A percentile compares a stretch with the other conserved stretches of the same genome.
These are phyloP conservation scores for Melanophora roralis DNA, from an alignment of 2,888 invertebrate species.

Conservation along the genomic window DNA sequence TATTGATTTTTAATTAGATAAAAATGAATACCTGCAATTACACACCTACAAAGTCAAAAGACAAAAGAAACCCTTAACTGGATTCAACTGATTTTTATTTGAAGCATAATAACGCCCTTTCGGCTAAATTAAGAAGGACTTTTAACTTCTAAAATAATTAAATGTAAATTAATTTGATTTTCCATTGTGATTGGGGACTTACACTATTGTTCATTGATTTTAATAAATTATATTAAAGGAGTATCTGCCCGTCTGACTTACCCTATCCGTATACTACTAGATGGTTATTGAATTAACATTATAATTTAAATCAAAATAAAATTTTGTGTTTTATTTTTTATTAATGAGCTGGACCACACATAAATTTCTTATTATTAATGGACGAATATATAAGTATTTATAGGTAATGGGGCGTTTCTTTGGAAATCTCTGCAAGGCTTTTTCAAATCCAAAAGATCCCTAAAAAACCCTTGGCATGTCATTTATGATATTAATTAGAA, in stretches of 20 bases:
- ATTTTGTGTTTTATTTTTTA: background rate
- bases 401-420: too few relatives aligned
- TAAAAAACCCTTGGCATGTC: too few relatives aligned
- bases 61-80: background rate
- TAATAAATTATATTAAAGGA: background rate
- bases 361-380: background rate
- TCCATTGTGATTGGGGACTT: background rate
- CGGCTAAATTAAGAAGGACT: background rate
- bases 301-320: background rate
- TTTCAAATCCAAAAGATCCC: too few relatives aligned
- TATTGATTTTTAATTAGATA: conserved; percentile 13
- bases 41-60: background rate
- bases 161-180: background rate
- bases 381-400: too few relatives aligned
- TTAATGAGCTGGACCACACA: conserved; percentile 11
- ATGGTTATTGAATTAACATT: background rate
- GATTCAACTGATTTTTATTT: background rate
- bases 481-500: too few relatives aligned
- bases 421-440: too few relatives aligned
- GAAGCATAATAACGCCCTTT: background rate
- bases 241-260: background rate
- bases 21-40: background rate
- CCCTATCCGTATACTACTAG: background rate
- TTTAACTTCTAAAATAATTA: background rate
- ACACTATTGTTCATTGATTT: background rate